Evolutionary conservation across 2,113 vertebrate species (phyloP), one percentile per base, ranked within the genome.

Genomic region (Catharus minimus): DNA sequence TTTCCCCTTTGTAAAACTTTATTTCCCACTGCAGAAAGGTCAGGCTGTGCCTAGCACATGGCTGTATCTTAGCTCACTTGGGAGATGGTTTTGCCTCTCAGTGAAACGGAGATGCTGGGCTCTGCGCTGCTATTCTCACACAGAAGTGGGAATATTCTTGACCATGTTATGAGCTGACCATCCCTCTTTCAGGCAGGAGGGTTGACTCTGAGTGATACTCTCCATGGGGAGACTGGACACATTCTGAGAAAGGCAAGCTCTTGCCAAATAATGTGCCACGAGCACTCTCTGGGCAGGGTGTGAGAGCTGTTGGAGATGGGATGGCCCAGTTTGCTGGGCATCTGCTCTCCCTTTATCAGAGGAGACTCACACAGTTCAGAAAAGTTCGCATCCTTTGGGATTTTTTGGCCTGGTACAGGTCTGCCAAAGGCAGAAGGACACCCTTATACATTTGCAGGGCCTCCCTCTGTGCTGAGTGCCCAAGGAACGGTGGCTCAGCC

Each of bases 151-250:
- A 91, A 55, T 38, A 17, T 74, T 33, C 28, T 52, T 5, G 4
- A 33, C 43, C 3, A 0, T 49, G 21, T 33, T 55, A 20, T 4
- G 3, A 43, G 23, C 23, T 13, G 15, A 28, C 24, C 11, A 3
- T 15, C 57, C 41, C 27, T 64, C 13, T 52, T 33, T 58, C 61
- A 43, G 33, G 36, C 19, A 41, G 43, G 26, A 86, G 72, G 22
- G 23, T 23, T 85, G 58, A 47, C 49, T 92, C 76, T 72, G 43
- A 62, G 36, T 2, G 5, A 56, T 60, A 26, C 15, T 72, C 6
- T 30, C 39, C 1, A 0, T 13, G 30, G 21, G 38, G 55, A 74
- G 74, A 58, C 0, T 4, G 69, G 69, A 32, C 3, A 16, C 17
- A 66, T 74, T 77, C 56, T 1, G 11, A 53, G 82, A 84, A 55